Conservation (phyloP, 92 coral and sea anemone species). For the Porites evermanni region DNA sequence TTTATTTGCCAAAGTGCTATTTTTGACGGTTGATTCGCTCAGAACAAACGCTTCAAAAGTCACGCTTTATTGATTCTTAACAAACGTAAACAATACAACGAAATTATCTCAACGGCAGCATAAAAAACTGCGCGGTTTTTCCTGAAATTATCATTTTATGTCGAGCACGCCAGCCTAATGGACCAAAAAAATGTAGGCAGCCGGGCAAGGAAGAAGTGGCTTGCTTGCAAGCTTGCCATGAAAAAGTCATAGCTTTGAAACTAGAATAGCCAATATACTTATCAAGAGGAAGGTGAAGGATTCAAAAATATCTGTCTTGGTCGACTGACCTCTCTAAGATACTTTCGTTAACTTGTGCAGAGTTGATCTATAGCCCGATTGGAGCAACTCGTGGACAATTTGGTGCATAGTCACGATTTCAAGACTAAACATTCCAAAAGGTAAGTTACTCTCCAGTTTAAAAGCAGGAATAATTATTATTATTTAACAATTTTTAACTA, state of each 20-base stretch:
- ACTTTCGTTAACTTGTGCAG: not conserved
- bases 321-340: not conserved
- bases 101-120: constrained; percentile 21
- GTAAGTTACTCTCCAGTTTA: not conserved
- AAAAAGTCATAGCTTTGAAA: not conserved
- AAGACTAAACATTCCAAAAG: not conserved
- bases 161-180: not conserved
- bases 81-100: constrained; percentile 26
- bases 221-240: constrained; percentile 23
- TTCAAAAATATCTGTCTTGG: not conserved
- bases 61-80: constrained; percentile 27
- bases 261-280: not conserved
- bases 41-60: constrained; percentile 4
- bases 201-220: constrained; percentile 10
- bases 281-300: not conserved
- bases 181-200: not conserved
- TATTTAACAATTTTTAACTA: not conserved
- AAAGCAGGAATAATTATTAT: not conserved
- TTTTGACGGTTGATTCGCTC: not conserved
- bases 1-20: not conserved
- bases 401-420: not conserved
- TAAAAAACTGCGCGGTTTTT: constrained; percentile 23
- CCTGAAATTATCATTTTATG: not conserved
- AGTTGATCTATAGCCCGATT: not conserved
- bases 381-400: not conserved